Percentiles rank a stretch among this genome's conserved stretches.
These are phyloP conservation scores for Ornithoptera alexandrae DNA, from an alignment of 2,888 invertebrate species.

Conservation along the genomic window DNA sequence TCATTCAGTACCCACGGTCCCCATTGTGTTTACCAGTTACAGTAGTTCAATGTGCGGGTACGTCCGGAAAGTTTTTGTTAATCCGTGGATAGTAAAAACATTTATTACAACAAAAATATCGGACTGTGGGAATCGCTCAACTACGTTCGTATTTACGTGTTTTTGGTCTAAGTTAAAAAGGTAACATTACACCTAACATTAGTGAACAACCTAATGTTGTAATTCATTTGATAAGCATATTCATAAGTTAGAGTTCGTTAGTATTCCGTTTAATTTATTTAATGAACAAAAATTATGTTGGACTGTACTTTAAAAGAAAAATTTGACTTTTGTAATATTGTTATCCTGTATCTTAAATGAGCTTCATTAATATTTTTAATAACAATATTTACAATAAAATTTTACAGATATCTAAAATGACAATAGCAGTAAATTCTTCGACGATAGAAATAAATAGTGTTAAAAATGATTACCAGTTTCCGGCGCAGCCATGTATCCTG, in stretches of 20 bases:
- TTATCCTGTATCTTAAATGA: background rate
- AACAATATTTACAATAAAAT: background rate
- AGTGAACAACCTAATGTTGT: background rate
- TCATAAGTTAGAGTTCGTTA: background rate
- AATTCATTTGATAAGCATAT: background rate
- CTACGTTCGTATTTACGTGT: background rate
- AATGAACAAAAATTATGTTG: too few species aligned
- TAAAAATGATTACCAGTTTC: conserved; percentile 18
- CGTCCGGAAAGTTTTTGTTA: conserved; percentile 29
- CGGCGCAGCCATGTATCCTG: conserved; percentile 1
- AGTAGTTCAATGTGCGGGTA: conserved; percentile 24
- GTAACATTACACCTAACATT: background rate
- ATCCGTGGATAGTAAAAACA: conserved; percentile 19
- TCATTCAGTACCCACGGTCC: conserved; percentile 21
- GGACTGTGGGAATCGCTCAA: conserved; percentile 4
- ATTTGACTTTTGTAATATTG: background rate
- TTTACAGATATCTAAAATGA: background rate
- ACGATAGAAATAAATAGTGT: background rate
- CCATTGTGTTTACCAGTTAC: conserved; percentile 16
- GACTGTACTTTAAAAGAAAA: too few species aligned
- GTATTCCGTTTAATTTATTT: too few species aligned
- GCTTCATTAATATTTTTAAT: background rate
- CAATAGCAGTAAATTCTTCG: background rate
- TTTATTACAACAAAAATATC: conserved; percentile 4
- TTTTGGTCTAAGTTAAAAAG: background rate